Conservation (phyloP, 2,888 invertebrate species). For the Gasteruption jaculator region DNA sequence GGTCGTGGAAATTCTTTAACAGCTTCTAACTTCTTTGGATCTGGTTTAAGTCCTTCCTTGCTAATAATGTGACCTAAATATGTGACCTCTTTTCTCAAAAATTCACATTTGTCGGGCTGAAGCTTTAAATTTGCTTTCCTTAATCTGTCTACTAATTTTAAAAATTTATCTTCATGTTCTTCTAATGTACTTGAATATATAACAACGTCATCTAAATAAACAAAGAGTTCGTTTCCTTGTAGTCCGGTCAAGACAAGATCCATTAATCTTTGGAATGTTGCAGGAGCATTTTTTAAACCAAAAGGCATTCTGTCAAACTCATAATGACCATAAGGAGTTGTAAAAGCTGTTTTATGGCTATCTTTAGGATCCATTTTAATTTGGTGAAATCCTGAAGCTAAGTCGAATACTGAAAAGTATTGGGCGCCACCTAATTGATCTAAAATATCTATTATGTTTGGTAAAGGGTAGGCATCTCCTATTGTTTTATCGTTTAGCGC, state of each 20-base stretch:
- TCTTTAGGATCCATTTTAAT: constrained; percentile 23
- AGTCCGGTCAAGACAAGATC: constrained; percentile 31
- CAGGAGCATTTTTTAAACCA: constrained; percentile 34
- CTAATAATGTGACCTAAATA: constrained; percentile 26
- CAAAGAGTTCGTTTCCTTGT: constrained; percentile 12
- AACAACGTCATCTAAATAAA: constrained; percentile 17
- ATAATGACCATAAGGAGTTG: constrained; percentile 24
- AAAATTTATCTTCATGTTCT: too few species aligned
- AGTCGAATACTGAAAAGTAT: constrained; percentile 28
- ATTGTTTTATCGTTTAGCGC: constrained; percentile 18
- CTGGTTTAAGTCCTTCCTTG: constrained; percentile 20
- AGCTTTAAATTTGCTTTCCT: constrained; percentile 7
- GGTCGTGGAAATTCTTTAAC: constrained; percentile 19
- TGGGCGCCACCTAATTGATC: constrained; percentile 24
- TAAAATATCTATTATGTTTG: constrained; percentile 28
- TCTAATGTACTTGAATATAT: constrained; percentile 12
- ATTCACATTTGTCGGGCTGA: constrained; percentile 24
- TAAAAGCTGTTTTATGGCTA: constrained; percentile 24
- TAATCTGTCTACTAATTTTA: too few species aligned
- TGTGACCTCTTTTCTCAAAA: constrained; percentile 14
- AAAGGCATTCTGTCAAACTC: constrained; percentile 32
- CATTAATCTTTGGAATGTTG: constrained; percentile 37
- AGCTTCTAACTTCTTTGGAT: constrained; percentile 17
- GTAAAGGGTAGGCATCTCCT: constrained; percentile 21
- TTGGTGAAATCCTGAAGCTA: constrained; percentile 31